These are phyloP conservation scores for Darevskia mixta DNA, from an alignment of 2,797 vertebrate species.

Conservation along the genomic window DNA sequence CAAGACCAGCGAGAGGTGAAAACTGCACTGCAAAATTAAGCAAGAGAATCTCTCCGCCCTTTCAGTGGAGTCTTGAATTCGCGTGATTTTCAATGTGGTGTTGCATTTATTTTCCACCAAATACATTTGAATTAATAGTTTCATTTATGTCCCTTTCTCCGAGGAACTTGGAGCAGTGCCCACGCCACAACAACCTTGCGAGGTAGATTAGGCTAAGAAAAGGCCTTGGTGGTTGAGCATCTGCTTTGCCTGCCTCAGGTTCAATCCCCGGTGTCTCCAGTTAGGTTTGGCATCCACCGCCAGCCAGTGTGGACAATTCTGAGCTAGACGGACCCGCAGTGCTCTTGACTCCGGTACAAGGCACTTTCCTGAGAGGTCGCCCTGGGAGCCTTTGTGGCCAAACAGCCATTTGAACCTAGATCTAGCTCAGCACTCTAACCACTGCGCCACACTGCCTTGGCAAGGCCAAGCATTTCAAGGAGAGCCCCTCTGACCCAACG, in stretches of 20 bases:
- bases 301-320: too few species aligned
- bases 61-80: not conserved
- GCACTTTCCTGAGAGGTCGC: not conserved
- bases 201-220: too few species aligned
- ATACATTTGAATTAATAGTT: not conserved
- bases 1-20: not conserved
- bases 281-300: too few species aligned
- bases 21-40: not conserved
- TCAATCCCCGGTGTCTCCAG: too few species aligned
- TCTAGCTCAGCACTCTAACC: not conserved
- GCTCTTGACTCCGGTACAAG: too few species aligned
- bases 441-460: not conserved
- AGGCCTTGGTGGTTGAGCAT: too few species aligned
- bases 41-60: not conserved
- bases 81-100: not conserved
- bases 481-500: too few species aligned
- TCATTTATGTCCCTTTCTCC: not conserved
- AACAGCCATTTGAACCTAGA: not conserved
- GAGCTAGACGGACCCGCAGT: too few species aligned
- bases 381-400: not conserved
- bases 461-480: too few species aligned
- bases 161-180: too few species aligned
- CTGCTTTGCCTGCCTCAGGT: too few species aligned
- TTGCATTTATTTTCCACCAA: not conserved
- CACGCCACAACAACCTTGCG: too few species aligned